Evolutionary conservation across 2,113 vertebrate species (phyloP).

Genomic region (Rhegmatorhina hoffmannsi): DNA sequence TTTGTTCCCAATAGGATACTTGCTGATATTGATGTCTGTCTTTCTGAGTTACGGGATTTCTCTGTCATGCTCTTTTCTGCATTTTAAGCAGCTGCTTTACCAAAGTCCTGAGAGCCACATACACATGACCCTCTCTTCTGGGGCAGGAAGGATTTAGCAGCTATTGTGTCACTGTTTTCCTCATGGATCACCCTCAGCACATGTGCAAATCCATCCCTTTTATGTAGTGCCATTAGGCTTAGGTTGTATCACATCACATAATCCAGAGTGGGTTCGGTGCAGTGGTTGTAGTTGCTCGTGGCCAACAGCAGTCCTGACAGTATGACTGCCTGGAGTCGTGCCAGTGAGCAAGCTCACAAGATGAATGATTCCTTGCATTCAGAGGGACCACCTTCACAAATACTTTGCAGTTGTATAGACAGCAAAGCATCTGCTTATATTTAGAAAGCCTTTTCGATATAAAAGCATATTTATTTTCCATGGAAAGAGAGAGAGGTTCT

Average conservation of each 20-base stretch:
- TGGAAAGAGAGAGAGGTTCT: neutral
- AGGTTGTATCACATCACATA: neutral
- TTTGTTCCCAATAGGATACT: neutral
- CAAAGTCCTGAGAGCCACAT: neutral
- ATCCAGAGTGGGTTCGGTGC: neutral
- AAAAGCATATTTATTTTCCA: neutral
- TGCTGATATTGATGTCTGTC: neutral
- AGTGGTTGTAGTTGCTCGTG: neutral
- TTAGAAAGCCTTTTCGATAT: neutral
- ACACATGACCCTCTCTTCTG: neutral
- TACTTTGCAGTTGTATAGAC: neutral
- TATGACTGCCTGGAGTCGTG: neutral
- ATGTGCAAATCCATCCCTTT: accelerated
- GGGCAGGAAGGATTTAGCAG: neutral
- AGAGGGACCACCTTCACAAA: neutral
- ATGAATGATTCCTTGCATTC: neutral
- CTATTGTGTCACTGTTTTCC: neutral
- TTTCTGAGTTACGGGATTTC: neutral
- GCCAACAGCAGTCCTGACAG: neutral
- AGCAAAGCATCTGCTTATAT: neutral
- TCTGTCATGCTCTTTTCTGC: neutral
- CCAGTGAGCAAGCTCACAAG: neutral
- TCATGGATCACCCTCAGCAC: neutral
- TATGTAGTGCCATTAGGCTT: neutral
- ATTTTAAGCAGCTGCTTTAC: neutral